A percentile compares a stretch with the other conserved stretches of the same genome.
phyloP scores from a whole-genome alignment of 2,797 vertebrate genomes.

The Chaunax sp. region DNA sequence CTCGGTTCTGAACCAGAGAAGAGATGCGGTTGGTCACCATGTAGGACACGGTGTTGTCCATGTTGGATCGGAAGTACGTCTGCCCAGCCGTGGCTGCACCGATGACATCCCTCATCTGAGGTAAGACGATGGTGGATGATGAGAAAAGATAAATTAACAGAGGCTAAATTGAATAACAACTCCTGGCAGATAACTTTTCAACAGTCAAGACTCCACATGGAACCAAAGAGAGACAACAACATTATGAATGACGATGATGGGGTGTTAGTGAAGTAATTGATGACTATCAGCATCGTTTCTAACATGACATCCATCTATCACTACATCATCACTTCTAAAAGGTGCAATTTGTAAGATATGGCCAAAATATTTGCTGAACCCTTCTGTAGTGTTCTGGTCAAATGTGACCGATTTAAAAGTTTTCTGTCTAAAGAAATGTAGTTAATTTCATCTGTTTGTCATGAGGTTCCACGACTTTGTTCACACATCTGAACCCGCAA shows the following conservation, averaged over 20 bases:
- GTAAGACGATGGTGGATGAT: neutral
- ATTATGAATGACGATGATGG: neutral
- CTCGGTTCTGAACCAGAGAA: slow-evolving; percentile 86
- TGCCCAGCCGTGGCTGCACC: slow-evolving; percentile 93
- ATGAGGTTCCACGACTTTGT: too few relatives aligned
- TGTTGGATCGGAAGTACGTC: slow-evolving; percentile 87
- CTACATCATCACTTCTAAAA: slow-evolving; percentile 10
- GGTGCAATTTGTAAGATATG: too few relatives aligned
- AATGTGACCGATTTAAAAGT: too few relatives aligned
- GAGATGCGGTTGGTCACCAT: slow-evolving; percentile 92
- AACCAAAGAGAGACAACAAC: slow-evolving; percentile 20
- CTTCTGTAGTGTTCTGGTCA: too few relatives aligned
- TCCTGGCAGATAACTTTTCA: neutral
- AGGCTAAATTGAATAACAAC: neutral
- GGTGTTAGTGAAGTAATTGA: slow-evolving; percentile 5
- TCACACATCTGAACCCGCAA: too few relatives aligned
- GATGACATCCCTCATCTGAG: slow-evolving; percentile 96
- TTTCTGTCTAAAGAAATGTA: too few relatives aligned
- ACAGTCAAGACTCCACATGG: slow-evolving; percentile 49
- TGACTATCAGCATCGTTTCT: neutral
- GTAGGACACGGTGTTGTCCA: slow-evolving; percentile 90
- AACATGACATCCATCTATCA: slow-evolving; percentile 10
- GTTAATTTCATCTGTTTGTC: too few relatives aligned
- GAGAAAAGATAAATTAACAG: neutral
- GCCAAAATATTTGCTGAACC: too few relatives aligned